Evolutionary conservation across 2,888 invertebrate genomes (phyloP).

Genomic region (Psylliodes chrysocephalus): DNA sequence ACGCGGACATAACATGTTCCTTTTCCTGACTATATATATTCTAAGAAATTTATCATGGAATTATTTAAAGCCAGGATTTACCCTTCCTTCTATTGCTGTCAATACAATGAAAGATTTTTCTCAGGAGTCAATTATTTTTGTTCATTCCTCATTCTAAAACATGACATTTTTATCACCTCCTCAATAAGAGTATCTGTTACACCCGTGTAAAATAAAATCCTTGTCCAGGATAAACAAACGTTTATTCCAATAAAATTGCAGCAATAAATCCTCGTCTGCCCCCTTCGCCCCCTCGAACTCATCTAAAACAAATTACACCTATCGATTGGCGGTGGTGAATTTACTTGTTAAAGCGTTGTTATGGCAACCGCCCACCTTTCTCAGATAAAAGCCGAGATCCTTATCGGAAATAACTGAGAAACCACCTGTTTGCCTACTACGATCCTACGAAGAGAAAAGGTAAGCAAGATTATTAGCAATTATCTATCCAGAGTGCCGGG

Average conservation of each 20-base stretch:
- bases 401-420: conserved; percentile 67
- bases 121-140: no score
- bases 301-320: conserved; percentile 39
- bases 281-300: conserved; percentile 8
- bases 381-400: conserved; percentile 60
- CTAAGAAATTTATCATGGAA: no score
- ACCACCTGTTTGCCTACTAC: conserved; percentile 29
- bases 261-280: conserved; percentile 32
- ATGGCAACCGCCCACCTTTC: conserved; percentile 36
- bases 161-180: no score
- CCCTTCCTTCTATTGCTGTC: no score
- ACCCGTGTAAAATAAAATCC: no score
- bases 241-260: conserved; percentile 16
- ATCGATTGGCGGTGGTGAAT: conserved; percentile 40
- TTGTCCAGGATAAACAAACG: neutral
- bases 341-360: conserved; percentile 42
- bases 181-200: no score
- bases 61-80: no score
- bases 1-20: no score
- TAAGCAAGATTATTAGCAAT: neutral
- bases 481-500: neutral
- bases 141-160: no score
- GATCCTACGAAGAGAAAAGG: conserved; percentile 1
- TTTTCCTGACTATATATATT: no score
- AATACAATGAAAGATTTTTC: no score